Evolutionary conservation across 1,140 invertebrate genomes (phyloP).

Genomic region (Odontomachus brunneus): DNA sequence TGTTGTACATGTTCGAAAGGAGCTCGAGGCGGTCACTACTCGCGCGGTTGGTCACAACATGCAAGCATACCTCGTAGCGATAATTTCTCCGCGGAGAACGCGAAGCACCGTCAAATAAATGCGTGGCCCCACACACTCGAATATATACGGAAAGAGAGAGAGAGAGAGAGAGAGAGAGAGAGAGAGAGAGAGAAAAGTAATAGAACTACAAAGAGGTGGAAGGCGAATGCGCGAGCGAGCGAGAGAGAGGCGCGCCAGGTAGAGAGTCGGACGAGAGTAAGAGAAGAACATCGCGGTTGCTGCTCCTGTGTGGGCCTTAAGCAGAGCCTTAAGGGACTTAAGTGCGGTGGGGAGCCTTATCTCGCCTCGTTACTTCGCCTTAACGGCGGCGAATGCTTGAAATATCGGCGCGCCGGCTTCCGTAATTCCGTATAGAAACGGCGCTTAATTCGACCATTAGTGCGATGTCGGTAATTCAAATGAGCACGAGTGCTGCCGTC

Average conservation of each 20-base stretch:
- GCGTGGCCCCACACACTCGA: conserved; percentile 61
- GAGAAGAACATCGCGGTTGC: conserved; percentile 23
- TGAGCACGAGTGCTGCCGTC: conserved; percentile 65
- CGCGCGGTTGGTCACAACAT: conserved; percentile 73
- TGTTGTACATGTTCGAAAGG: conserved; percentile 41
- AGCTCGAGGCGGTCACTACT: conserved; percentile 59
- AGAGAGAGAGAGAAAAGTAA: conserved; percentile 17
- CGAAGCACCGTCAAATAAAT: conserved; percentile 75
- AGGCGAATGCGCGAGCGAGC: background rate
- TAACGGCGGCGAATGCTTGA: conserved; percentile 82
- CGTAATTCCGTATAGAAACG: conserved; percentile 79
- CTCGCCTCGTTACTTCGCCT: conserved; percentile 81
- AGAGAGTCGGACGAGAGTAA: background rate
- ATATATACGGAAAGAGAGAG: conserved; percentile 23
- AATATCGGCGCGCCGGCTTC: conserved; percentile 81
- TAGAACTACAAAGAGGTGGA: background rate
- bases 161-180: conserved; percentile 16
- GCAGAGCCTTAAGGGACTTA: conserved; percentile 66
- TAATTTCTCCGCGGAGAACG: conserved; percentile 76
- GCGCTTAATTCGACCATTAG: conserved; percentile 79
- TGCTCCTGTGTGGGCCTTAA: conserved; percentile 74
- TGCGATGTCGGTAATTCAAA: conserved; percentile 72
- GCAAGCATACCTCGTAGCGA: conserved; percentile 74
- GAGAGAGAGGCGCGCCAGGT: conserved; percentile 10
- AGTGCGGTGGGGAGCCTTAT: conserved; percentile 77